phyloP scores from a whole-genome alignment of 2,888 invertebrate species.

The Steinernema scapterisci region DNA sequence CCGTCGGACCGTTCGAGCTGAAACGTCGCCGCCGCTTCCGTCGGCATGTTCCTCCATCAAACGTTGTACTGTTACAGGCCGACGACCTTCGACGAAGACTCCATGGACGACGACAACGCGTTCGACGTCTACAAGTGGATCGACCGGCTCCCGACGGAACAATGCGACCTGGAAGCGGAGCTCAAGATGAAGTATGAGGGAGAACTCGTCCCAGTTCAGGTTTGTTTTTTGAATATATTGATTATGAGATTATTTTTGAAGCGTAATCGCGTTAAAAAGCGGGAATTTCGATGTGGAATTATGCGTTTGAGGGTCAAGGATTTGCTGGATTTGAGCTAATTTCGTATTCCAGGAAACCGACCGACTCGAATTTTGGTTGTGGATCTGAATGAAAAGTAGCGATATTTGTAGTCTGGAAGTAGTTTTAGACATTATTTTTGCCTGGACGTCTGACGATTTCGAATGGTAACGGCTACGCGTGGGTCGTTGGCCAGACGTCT shows the following conservation, averaged over 20 bases:
- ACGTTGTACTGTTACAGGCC: background rate
- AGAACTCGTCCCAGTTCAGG: slow-evolving; percentile 42
- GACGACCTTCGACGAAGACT: background rate
- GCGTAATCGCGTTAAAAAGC: background rate
- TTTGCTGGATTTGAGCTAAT: too few relatives aligned
- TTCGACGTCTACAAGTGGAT: slow-evolving; percentile 61
- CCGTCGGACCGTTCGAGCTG: too few relatives aligned
- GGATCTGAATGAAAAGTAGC: background rate
- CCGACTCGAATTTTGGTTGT: background rate
- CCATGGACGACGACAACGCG: slow-evolving; percentile 67
- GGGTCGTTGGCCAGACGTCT: too few relatives aligned
- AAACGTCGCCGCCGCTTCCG: too few relatives aligned
- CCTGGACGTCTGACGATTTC: too few relatives aligned
- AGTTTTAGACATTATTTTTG: too few relatives aligned
- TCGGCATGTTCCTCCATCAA: too few relatives aligned
- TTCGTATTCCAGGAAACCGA: too few relatives aligned
- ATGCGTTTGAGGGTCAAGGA: too few relatives aligned
- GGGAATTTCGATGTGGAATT: background rate
- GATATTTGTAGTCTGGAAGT: too few relatives aligned
- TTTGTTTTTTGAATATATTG: slow-evolving; percentile 30
- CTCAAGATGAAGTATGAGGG: slow-evolving; percentile 16
- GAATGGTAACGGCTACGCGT: too few relatives aligned
- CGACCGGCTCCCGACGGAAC: background rate
- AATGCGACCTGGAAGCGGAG: slow-evolving; percentile 14
- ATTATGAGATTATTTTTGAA: background rate